Evolutionary conservation across 2,797 vertebrate species (phyloP), one percentile per base, ranked within the genome.

Genomic region (Xenopus petersii): DNA sequence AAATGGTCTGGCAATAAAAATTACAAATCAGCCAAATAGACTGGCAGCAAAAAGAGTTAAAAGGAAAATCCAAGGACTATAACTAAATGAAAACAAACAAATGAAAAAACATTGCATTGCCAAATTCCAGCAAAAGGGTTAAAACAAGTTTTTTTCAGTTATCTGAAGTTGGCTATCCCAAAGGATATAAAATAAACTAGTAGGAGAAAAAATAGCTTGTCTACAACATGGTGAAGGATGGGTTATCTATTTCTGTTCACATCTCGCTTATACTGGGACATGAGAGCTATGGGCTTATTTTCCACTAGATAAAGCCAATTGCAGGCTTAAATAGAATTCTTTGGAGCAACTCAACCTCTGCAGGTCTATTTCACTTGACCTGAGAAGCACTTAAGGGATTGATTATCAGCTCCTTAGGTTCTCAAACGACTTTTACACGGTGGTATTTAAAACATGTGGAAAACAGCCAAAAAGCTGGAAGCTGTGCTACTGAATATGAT

Each of bases 311-410:
- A 64, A 73, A 73, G 24, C 16, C 64, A 77, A 58, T 24, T 67
- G 49, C 62, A 26, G 21, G 48, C 36, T 21, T 59, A 9, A 5
- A 51, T 73, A 12, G 13, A 59, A 69, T 78, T 69, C 16, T 56
- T 69, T 17, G 49, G 21, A 69, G 75, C 55, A 77, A 73, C 59
- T 55, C 8, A 64, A 73, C 70, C 67, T 63, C 46, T 16, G 36
- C 46, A 73, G 65, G 70, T 73, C 71, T 69, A 65, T 73, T 73
- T 73, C 76, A 78, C 71, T 78, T 73, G 71, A 78, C 54, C 76
- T 26, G 60, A 72, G 49, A 67, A 54, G 26, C 30, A 64, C 60
- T 78, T 73, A 69, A 51, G 46, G 64, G 65, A 73, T 73, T 78
- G 70, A 78, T 78, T 73, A 78, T 78, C 71, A 73, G 64, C 64